Evolutionary conservation across 2,113 vertebrate species (phyloP).

Genomic region (Bos javanicus): DNA sequence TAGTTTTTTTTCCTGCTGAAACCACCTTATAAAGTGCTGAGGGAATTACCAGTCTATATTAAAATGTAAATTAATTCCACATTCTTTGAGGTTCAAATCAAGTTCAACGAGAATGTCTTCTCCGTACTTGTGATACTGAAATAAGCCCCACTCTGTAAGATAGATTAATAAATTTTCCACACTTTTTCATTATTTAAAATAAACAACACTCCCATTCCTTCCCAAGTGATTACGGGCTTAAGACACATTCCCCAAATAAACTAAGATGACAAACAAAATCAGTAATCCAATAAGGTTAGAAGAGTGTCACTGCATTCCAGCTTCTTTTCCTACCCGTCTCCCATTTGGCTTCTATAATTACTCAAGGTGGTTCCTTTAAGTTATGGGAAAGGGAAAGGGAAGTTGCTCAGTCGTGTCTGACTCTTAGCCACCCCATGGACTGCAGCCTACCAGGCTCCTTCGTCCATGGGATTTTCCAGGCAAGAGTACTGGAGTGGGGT

Average conservation of each 20-base stretch:
- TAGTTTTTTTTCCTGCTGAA: background rate
- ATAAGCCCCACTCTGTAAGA: background rate
- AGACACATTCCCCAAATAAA: constrained; percentile 24
- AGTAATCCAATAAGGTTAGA: background rate
- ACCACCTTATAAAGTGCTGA: background rate
- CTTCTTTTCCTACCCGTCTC: accelerated
- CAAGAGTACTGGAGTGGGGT: too few species aligned
- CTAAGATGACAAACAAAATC: constrained; percentile 35
- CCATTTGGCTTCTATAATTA: background rate
- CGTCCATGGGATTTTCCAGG: too few species aligned
- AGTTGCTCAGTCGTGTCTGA: too few species aligned
- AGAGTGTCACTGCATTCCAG: accelerated
- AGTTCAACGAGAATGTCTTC: constrained; percentile 62
- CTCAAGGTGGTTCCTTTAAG: background rate
- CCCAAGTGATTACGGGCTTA: background rate
- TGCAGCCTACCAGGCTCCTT: too few species aligned
- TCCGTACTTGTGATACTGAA: background rate
- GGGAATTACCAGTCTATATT: constrained; percentile 55
- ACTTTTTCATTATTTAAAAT: constrained; percentile 54
- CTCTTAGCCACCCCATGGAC: too few species aligned
- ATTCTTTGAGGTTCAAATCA: constrained; percentile 60
- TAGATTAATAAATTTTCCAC: background rate
- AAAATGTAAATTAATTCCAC: constrained; percentile 68
- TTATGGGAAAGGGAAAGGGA: background rate
- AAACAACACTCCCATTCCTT: background rate